These are phyloP conservation scores for Ophioninae sp. DNA, from an alignment of 2,888 invertebrate species.

Conservation along the genomic window DNA sequence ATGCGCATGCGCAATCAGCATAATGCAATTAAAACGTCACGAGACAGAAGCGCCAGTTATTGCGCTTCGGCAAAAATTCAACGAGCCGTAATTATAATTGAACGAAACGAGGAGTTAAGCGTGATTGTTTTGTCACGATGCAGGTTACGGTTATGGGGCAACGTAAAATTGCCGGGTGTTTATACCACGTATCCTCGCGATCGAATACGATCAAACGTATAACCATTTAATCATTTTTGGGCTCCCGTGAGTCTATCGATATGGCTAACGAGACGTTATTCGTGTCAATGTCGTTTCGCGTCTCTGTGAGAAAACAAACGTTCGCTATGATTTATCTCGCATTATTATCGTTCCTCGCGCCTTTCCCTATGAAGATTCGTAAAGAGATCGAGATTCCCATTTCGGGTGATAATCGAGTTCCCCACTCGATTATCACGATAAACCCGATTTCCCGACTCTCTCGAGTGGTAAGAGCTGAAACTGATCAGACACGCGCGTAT, in stretches of 20 bases:
- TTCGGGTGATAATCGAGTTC: not conserved
- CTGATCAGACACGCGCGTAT: slow-evolving; percentile 17
- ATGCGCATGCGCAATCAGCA: not conserved
- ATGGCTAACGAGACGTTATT: slow-evolving; percentile 46
- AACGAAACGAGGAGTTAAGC: slow-evolving; percentile 20
- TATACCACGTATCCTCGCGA: slow-evolving; percentile 14
- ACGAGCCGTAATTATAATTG: slow-evolving; percentile 44
- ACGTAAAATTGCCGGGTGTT: slow-evolving; percentile 6
- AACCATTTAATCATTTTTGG: slow-evolving; percentile 45
- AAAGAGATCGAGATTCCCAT: slow-evolving; percentile 9
- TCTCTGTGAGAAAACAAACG: slow-evolving; percentile 28
- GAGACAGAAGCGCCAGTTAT: not conserved
- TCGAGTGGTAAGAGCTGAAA: slow-evolving; percentile 7
- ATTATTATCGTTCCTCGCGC: slow-evolving; percentile 3
- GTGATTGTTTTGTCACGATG: slow-evolving; percentile 24
- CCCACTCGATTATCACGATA: not conserved
- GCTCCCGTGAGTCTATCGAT: slow-evolving; percentile 49
- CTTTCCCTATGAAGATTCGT: not conserved
- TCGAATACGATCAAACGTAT: slow-evolving; percentile 33
- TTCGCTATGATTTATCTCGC: slow-evolving; percentile 40
- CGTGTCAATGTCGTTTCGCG: slow-evolving; percentile 54
- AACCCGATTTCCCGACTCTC: not conserved
- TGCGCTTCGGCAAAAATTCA: not conserved
- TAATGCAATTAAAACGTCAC: not conserved
- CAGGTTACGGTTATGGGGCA: slow-evolving; percentile 33